Evolutionary conservation across 2,113 vertebrate genomes (phyloP), one percentile per base, ranked within the genome.

Genomic region (Diphyllodes magnificus): DNA sequence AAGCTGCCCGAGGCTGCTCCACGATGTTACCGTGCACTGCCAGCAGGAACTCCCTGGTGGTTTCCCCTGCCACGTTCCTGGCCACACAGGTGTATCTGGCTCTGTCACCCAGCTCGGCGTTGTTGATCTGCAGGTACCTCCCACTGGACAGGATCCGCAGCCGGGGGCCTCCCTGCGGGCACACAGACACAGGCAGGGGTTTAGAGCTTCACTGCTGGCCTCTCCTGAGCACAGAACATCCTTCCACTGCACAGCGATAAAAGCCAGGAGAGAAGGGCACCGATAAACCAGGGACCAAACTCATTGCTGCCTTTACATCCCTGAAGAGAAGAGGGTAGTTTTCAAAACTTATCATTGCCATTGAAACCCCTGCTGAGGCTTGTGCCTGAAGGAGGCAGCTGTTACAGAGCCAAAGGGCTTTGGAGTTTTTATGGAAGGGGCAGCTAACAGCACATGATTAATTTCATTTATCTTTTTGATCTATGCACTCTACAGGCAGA

Each of bases 81-180:
- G 99, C 99, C 64, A 99, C 98, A 64, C 99, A 99, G 6, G 98
- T 99, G 63, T 99, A 99, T 87, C 92, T 98, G 63, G 98, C 99
- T 6, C 94, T 81, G 80, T 99, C 99, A 0, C 94, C 90, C 28
- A 99, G 97, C 56, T 98, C 98, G 25, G 98, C 99, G 4, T 98
- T 98, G 93, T 99, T 99, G 97, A 99, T 98, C 96, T 99, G 99
- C 89, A 99, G 94, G 92, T 99, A 99, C 78, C 99, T 98, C 20
- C 99, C 99, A 8, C 59, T 92, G 53, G 99, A 99, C 6, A 99
- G 97, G 93, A 99, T 96, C 15, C 99, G 98, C 33, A 99, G 94
- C 42, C 99, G 98, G 54, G 98, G 98, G 31, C 98, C 98, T 53
- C 98, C 98, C 99, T 99, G 63, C 10, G 28, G 82, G 49, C 33